phyloP scores from a whole-genome alignment of 2,113 vertebrate genomes.

The Smithornis capensis region DNA sequence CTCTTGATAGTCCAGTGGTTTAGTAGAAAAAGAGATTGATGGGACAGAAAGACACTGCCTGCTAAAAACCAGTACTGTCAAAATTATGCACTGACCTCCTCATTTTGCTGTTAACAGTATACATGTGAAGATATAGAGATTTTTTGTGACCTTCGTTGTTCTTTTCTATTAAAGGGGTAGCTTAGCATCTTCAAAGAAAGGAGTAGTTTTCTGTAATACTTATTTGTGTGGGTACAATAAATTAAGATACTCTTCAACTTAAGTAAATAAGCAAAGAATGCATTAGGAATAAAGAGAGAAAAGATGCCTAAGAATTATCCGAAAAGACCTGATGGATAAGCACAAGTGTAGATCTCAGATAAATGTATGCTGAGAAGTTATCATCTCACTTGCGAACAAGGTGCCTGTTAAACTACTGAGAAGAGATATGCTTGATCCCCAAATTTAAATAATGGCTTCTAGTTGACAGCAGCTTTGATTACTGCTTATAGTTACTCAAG shows the following conservation, averaged over 20 bases:
- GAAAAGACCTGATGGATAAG: neutral
- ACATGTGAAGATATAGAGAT: neutral
- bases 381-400: neutral
- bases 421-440: neutral
- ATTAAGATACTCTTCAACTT: neutral
- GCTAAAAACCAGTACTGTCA: neutral
- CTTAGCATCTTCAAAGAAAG: neutral
- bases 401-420: neutral
- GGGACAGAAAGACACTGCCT: neutral
- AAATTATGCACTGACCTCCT: neutral
- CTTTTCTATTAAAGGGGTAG: neutral
- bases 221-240: neutral
- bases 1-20: neutral
- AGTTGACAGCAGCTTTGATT: slow-evolving; percentile 28
- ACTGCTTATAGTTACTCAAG: neutral
- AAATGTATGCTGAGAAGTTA: slow-evolving; percentile 38
- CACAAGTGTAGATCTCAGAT: neutral
- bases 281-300: neutral
- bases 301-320: neutral
- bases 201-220: neutral
- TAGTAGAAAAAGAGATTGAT: neutral
- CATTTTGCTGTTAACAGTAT: neutral
- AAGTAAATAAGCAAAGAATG: neutral
- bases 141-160: neutral
- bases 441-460: slow-evolving; percentile 2